A percentile compares a stretch with the other conserved stretches of the same genome.
These are phyloP conservation scores for Urosaurus nigricauda DNA, from an alignment of 2,797 vertebrate genomes.

Conservation along the genomic window DNA sequence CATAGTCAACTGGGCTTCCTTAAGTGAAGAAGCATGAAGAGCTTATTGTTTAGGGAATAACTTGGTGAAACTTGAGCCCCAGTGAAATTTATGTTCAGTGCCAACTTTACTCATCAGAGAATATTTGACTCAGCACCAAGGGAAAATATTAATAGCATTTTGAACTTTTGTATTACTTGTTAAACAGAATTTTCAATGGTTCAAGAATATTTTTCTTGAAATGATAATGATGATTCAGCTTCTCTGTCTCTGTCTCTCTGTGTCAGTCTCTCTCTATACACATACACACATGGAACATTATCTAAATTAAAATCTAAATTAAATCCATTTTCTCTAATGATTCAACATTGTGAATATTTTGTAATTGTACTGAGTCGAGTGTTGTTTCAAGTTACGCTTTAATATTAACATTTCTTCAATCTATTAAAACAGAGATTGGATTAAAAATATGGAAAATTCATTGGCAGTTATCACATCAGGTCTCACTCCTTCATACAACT, in stretches of 20 bases:
- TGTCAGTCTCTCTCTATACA: slow-evolving; percentile 61
- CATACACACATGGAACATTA: slow-evolving; percentile 64
- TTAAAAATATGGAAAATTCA: not conserved
- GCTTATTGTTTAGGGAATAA: too few species aligned
- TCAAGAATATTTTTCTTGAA: slow-evolving; percentile 46
- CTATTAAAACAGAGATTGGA: slow-evolving; percentile 38
- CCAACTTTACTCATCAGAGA: not conserved
- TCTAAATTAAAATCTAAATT: slow-evolving; percentile 83
- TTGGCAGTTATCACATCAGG: not conserved
- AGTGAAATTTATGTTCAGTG: not conserved
- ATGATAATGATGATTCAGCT: slow-evolving; percentile 24
- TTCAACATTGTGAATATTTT: slow-evolving; percentile 57
- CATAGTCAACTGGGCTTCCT: not conserved
- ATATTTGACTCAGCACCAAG: not conserved
- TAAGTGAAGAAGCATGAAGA: not conserved
- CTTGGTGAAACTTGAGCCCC: not conserved
- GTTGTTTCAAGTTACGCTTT: slow-evolving; percentile 41
- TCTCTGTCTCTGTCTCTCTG: not conserved
- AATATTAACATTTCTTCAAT: slow-evolving; percentile 36
- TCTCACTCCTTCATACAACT: not conserved
- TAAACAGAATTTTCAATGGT: not conserved
- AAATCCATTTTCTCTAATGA: slow-evolving; percentile 60
- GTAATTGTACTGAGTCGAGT: slow-evolving; percentile 55
- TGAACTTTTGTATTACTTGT: slow-evolving; percentile 51
- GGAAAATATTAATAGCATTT: slow-evolving; percentile 20